These are phyloP conservation scores for Hermetia illucens DNA, from an alignment of 1,140 invertebrate genomes.

Conservation along the genomic window DNA sequence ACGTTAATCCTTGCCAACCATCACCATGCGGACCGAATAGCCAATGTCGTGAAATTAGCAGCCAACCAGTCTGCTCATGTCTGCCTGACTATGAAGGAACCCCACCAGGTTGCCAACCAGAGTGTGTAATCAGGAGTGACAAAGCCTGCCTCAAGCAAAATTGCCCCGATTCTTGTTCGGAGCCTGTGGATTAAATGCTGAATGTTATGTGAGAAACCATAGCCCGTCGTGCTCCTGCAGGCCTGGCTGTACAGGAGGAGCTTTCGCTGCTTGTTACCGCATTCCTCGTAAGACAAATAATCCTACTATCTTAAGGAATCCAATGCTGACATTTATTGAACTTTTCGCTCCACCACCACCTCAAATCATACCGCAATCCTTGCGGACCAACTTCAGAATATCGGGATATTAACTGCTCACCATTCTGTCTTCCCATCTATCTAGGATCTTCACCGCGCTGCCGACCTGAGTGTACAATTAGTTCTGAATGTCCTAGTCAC, in stretches of 20 bases:
- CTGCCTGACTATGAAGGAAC: constrained; percentile 37
- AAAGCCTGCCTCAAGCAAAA: constrained; percentile 48
- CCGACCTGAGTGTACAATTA: constrained; percentile 52
- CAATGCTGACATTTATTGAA: constrained; percentile 56
- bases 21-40: constrained; percentile 52
- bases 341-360: constrained; percentile 35
- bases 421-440: constrained; percentile 51
- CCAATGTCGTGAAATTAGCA: constrained; percentile 41
- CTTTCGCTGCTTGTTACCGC: constrained; percentile 44
- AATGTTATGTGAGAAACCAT: constrained; percentile 61
- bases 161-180: constrained; percentile 44
- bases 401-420: constrained; percentile 43
- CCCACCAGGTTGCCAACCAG: constrained; percentile 43
- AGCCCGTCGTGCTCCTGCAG: constrained; percentile 52
- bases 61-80: constrained; percentile 43
- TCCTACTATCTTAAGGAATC: too few relatives aligned
- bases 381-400: constrained; percentile 65
- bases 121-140: constrained; percentile 37
- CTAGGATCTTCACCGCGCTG: constrained; percentile 54
- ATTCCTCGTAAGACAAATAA: constrained; percentile 38
- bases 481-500: constrained; percentile 46
- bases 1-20: constrained; percentile 41
- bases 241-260: constrained; percentile 46
- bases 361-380: constrained; percentile 50
- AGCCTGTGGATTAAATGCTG: constrained; percentile 52